These are phyloP conservation scores for Bombus impatiens DNA, from an alignment of 1,140 invertebrate genomes.

Conservation along the genomic window DNA sequence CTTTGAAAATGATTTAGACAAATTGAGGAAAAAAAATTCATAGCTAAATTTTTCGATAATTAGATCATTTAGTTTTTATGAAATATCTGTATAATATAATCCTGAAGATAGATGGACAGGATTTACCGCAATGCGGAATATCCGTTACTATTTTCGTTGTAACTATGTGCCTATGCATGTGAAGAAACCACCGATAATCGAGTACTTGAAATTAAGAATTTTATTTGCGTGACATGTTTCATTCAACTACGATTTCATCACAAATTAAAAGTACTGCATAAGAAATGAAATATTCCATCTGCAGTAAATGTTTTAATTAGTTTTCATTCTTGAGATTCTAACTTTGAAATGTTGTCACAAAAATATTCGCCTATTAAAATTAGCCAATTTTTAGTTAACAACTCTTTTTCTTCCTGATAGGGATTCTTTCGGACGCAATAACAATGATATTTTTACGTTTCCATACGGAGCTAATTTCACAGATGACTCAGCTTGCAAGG, in stretches of 20 bases:
- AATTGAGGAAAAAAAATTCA: too few species aligned
- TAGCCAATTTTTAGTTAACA: too few species aligned
- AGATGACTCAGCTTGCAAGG: background rate
- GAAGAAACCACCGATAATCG: background rate
- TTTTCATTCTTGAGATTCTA: too few species aligned
- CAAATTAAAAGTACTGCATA: background rate
- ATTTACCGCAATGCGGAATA: constrained; percentile 59
- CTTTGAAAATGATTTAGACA: too few species aligned
- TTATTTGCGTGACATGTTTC: background rate
- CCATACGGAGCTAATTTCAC: background rate
- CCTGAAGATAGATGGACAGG: background rate
- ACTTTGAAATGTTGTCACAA: too few species aligned
- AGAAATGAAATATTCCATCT: too few species aligned
- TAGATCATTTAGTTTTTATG: too few species aligned
- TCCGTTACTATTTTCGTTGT: constrained; percentile 6
- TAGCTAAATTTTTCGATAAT: too few species aligned
- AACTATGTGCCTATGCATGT: background rate
- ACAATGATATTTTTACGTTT: background rate
- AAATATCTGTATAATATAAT: constrained; percentile 7
- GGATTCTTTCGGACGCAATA: background rate
- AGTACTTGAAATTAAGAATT: background rate
- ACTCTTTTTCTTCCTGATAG: background rate
- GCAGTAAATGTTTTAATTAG: background rate
- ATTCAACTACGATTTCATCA: background rate
- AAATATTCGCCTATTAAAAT: too few species aligned